Evolutionary conservation across 2,797 vertebrate species (phyloP).

Genomic region (Amblyopsis hoosieri): DNA sequence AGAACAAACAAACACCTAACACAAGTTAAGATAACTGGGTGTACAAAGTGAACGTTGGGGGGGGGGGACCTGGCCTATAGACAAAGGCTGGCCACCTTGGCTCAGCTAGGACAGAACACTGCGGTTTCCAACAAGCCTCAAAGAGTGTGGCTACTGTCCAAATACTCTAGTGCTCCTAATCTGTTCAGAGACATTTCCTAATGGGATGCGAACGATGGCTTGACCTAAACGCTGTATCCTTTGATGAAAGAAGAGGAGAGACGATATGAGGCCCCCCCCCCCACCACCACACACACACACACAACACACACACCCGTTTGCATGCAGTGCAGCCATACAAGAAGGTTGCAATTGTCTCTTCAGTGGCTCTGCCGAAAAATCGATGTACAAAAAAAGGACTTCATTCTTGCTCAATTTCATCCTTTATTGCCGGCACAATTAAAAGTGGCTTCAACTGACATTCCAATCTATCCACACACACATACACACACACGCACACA

Average conservation of each 20-base stretch:
- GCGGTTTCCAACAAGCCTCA: too few relatives aligned
- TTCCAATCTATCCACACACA: slow-evolving; percentile 30
- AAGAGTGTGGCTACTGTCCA: slow-evolving; percentile 51
- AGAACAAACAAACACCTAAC: slow-evolving; percentile 13
- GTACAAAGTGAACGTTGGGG: slow-evolving; percentile 25
- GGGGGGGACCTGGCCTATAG: neutral
- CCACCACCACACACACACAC: too few relatives aligned
- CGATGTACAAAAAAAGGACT: slow-evolving; percentile 74
- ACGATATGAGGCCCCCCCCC: neutral
- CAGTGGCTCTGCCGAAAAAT: slow-evolving; percentile 56
- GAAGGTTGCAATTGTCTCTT: slow-evolving; percentile 49
- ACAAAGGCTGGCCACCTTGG: too few relatives aligned
- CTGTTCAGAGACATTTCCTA: slow-evolving; percentile 48
- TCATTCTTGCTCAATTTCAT: slow-evolving; percentile 74
- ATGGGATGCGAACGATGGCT: slow-evolving; percentile 56
- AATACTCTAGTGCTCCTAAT: slow-evolving; percentile 30
- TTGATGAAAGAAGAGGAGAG: slow-evolving; percentile 43
- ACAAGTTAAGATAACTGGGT: slow-evolving; percentile 25
- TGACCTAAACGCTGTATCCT: slow-evolving; percentile 46
- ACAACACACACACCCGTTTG: slow-evolving; percentile 21
- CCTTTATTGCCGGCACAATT: slow-evolving; percentile 72
- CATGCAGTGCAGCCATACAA: slow-evolving; percentile 51
- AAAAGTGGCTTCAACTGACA: slow-evolving; percentile 61
- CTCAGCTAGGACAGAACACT: too few relatives aligned
- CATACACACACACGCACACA: too few relatives aligned